A percentile compares a stretch with the other conserved stretches of the same genome.
phyloP scores from a whole-genome alignment of 2,113 vertebrate species.

The Sitta europaea region DNA sequence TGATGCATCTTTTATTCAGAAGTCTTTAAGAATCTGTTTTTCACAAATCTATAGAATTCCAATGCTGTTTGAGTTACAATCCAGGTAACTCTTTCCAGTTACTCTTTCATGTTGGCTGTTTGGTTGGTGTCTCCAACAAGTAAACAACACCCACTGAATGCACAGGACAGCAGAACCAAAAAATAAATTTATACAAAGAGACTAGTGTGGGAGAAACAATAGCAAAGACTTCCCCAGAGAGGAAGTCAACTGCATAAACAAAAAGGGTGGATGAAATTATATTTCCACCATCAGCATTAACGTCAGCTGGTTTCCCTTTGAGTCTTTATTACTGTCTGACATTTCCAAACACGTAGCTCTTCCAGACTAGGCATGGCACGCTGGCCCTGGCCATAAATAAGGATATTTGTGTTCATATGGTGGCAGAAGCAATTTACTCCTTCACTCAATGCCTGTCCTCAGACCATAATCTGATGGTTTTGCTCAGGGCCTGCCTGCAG shows the following conservation, averaged over 20 bases:
- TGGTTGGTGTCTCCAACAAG: neutral
- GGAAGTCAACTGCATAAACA: conserved; percentile 20
- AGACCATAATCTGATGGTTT: neutral
- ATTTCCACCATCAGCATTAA: neutral
- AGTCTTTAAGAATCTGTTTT: neutral
- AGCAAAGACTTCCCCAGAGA: neutral
- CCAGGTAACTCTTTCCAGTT: neutral
- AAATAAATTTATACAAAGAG: neutral
- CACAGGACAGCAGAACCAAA: neutral
- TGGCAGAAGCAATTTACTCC: neutral
- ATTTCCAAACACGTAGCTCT: neutral
- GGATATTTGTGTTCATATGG: neutral
- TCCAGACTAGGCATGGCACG: neutral
- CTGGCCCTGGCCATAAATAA: neutral
- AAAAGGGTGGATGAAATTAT: neutral
- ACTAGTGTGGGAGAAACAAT: neutral
- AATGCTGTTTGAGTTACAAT: neutral
- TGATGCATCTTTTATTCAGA: neutral
- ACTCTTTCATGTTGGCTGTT: neutral
- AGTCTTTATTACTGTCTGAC: neutral
- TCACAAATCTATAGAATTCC: neutral
- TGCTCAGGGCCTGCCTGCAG: neutral
- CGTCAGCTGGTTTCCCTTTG: neutral
- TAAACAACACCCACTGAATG: neutral
- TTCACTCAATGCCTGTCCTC: neutral